Percentiles rank a stretch among this genome's conserved stretches.
These are phyloP conservation scores for Parasteatoda lunata DNA, from an alignment of 2,888 invertebrate species.

Conservation along the genomic window DNA sequence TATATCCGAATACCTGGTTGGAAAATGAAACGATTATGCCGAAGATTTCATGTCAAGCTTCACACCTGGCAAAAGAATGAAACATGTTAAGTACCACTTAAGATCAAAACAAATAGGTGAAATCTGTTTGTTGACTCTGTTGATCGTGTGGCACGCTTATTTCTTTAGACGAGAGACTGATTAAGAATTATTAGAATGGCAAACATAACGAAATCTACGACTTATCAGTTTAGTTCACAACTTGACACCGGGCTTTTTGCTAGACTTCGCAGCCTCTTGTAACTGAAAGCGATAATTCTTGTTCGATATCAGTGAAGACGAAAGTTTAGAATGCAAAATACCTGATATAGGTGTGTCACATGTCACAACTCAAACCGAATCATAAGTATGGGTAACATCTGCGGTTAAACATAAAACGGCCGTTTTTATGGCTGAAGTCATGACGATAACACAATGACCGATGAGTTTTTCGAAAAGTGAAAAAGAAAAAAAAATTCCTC, in stretches of 20 bases:
- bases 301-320: neutral
- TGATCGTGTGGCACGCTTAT: constrained; percentile 17
- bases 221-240: constrained; percentile 1
- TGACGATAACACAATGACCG: too few relatives aligned
- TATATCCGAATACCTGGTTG: too few relatives aligned
- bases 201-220: constrained; percentile 4
- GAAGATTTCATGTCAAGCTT: neutral
- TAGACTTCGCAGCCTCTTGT: neutral
- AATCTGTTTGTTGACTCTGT: constrained; percentile 3
- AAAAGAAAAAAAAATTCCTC: too few relatives aligned
- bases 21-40: too few relatives aligned
- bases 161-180: neutral
- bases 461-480: too few relatives aligned
- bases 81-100: neutral
- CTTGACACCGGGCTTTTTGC: neutral
- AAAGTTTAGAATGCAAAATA: too few relatives aligned
- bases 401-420: too few relatives aligned
- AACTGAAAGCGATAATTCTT: neutral
- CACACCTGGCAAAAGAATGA: constrained; percentile 10
- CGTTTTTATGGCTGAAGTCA: too few relatives aligned
- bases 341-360: too few relatives aligned
- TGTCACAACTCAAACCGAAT: too few relatives aligned
- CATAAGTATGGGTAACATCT: too few relatives aligned
- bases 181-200: neutral
- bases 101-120: constrained; percentile 5